Evolutionary conservation across 2,888 invertebrate genomes (phyloP).

Genomic region (Smittia aterrima): DNA sequence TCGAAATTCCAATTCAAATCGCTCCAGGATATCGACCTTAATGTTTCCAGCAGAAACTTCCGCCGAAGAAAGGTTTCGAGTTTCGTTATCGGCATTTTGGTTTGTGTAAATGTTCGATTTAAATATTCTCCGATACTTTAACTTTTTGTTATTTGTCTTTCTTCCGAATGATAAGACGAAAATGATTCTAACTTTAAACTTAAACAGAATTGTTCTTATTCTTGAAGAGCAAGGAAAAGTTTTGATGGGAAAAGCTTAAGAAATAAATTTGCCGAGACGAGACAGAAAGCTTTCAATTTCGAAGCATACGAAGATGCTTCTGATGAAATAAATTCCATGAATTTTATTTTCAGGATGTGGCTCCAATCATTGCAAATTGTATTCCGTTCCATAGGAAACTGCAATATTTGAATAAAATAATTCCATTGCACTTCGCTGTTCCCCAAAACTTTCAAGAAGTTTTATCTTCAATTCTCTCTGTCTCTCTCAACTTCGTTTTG

Average conservation of each 20-base stretch:
- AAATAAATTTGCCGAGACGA: too few species aligned
- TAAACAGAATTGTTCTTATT: not conserved
- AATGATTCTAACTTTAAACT: not conserved
- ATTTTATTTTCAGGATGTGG: not conserved
- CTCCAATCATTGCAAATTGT: not conserved
- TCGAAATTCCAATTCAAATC: not conserved
- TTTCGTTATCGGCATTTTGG: not conserved
- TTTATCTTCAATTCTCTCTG: not conserved
- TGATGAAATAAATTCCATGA: not conserved
- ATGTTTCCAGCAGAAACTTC: not conserved
- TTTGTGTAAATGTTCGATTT: conserved; percentile 36
- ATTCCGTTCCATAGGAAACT: not conserved
- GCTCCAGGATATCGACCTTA: conserved; percentile 41
- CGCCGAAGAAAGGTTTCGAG: not conserved
- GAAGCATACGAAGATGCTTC: not conserved
- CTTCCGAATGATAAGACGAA: not conserved
- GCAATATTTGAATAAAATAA: not conserved
- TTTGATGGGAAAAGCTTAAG: not conserved
- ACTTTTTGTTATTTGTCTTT: conserved; percentile 40
- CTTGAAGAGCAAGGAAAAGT: too few species aligned
- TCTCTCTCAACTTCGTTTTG: not conserved
- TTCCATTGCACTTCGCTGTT: not conserved
- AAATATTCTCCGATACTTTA: conserved; percentile 40
- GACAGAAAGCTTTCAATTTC: not conserved
- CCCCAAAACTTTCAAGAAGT: not conserved